Evolutionary conservation across 2,888 invertebrate genomes (phyloP), one percentile per base, ranked within the genome.

Genomic region (Dendrolimus houi): DNA sequence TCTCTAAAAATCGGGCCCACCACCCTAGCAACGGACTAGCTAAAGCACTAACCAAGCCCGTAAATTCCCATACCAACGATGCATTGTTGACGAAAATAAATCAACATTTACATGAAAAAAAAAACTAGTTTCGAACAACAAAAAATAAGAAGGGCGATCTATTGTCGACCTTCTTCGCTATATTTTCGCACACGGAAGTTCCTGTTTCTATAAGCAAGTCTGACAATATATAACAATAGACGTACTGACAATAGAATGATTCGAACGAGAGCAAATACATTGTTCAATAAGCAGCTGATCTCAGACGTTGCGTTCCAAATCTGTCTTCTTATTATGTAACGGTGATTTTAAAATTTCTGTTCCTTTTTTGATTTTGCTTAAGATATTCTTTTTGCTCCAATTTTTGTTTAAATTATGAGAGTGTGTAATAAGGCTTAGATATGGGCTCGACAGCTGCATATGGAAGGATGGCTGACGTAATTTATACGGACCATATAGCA

Each of bases 81-180:
- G 76, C 69, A 85, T 87, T 87, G 88, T 87, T 88, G 87, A 85
- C 85, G 76, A 79, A 83, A 87, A 87, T 87, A 86, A 87, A 87
- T 87, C 87, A 87, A 82, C 80, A 86, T 85, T 85, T 84, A 87
- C 85, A 85, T 84, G 82, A 69, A 75, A 81, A 81, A 83, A 68
- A 81, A 83, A 81, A 86, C 87, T 74, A 81, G 87, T 87, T 85
- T 76, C 68, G 74, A 57, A 62, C 62, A 70, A 75, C 79, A 78
- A 74, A 77, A 69, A 62, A 57, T 60, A 71, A 66, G 76, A 79
- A 81, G 83, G 84, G 83, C 75, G 75, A 71, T 61, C 47, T 64
- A 75, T 84, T 83, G 81, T 74, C 57, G 55, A 57, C 56, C 61
- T 72, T 72, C 72, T 71, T 74, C 70, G 67, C 67, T 64, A 68